phyloP scores from a whole-genome alignment of 2,888 invertebrate species.

The Parasteatoda lunata region DNA sequence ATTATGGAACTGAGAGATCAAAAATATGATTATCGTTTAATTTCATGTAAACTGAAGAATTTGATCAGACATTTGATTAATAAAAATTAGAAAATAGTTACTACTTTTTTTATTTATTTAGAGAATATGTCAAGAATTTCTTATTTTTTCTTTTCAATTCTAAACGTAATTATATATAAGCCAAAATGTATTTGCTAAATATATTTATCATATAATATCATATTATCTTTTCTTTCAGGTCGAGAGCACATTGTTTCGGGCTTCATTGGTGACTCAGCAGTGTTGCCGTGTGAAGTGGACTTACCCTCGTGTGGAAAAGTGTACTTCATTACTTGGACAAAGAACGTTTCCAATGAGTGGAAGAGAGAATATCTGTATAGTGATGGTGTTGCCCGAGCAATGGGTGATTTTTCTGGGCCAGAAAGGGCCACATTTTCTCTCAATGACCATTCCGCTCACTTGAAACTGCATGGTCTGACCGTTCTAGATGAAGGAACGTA shows the following conservation, averaged over 20 bases:
- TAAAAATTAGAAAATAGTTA: no score
- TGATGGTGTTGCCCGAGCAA: slow-evolving; percentile 70
- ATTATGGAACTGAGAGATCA: no score
- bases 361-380: slow-evolving; percentile 70
- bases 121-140: no score
- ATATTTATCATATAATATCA: no score
- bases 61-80: no score
- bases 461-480: slow-evolving; percentile 55
- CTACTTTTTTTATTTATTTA: no score
- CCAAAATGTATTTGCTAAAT: no score
- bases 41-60: no score
- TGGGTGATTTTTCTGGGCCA: slow-evolving; percentile 68
- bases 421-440: slow-evolving; percentile 63
- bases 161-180: no score
- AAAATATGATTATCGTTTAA: no score
- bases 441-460: slow-evolving; percentile 63
- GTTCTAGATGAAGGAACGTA: slow-evolving; percentile 82
- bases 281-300: slow-evolving; percentile 83
- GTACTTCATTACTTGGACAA: slow-evolving; percentile 86
- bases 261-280: slow-evolving; percentile 74
- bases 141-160: no score
- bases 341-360: slow-evolving; percentile 70
- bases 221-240: slow-evolving; percentile 40
- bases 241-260: slow-evolving; percentile 64
- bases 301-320: slow-evolving; percentile 82